Evolutionary conservation across 2,113 vertebrate species (phyloP), one percentile per base, ranked within the genome.

Genomic region (Nycticebus coucang): DNA sequence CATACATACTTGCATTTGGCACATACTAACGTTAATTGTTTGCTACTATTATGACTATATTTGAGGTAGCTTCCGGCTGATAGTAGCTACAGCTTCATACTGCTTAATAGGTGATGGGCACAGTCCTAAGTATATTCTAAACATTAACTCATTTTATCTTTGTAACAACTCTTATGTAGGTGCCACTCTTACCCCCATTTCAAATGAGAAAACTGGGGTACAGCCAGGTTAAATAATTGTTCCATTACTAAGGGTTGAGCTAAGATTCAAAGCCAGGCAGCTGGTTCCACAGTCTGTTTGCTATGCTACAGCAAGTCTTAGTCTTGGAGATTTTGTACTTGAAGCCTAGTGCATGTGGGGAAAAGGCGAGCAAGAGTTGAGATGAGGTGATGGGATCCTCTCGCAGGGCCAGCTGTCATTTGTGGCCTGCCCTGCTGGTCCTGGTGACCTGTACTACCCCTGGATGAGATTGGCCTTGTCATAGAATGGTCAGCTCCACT

Each of bases 361-460:
- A 37, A 15, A 17, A 59, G 66, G 66, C 5, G 19, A 57, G 41
- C 3, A 4, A 30, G 60, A 11, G 18, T 37, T 5, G 78, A 41
- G 68, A 24, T 33, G 35, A 3, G 50, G 21, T 0, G 1, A 17
- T 2, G 2, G 4, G 1, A 3, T 19, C 50, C 19, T 57, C 87
- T 26, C 14, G 0, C 15, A 0, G 26, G 26, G 24, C 35, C n/a
- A 26, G 74, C 45, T 0, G 0, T 53, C 10, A 0, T 10, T 57
- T 4, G 7, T 33, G 50, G 11, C 4, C 19, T 60, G 57, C 45
- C 19, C 53, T 2, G 8, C 17, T 15, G 50, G 21, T 15, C 81
- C 41, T 1, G 0, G 30, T 0, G 0, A 10, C 77, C 45, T 17
- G 28, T 37, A 41, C 79, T 37, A 41, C 79, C 18, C 5, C 0